A percentile compares a stretch with the other conserved stretches of the same genome.
Conservation (phyloP, 2,888 invertebrate species). For the Apocheima hispidaria region DNA sequence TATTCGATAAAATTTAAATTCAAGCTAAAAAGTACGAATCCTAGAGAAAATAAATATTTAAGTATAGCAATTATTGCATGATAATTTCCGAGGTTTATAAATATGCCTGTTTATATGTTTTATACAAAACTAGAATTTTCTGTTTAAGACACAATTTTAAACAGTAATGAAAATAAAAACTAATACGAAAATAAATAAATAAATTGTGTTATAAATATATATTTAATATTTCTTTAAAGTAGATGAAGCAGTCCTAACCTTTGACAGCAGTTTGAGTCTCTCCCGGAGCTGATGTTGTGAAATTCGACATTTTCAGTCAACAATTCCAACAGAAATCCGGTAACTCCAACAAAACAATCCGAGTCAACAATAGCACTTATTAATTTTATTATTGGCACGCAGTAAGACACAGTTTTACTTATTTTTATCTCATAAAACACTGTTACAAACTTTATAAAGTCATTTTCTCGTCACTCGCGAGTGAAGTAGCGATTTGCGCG, state of each 20-base stretch:
- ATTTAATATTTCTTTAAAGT: neutral
- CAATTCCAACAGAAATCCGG: constrained; percentile 58
- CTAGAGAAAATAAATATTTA: no score
- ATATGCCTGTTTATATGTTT: no score
- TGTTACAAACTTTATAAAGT: constrained; percentile 42
- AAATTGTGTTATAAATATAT: no score
- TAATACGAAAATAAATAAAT: no score
- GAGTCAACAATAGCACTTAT: constrained; percentile 59
- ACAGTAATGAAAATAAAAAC: no score
- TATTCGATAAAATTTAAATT: no score
- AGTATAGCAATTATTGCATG: no score
- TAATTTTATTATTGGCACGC: constrained; percentile 44
- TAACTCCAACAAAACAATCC: constrained; percentile 47
- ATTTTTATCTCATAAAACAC: constrained; percentile 18
- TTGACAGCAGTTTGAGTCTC: constrained; percentile 72
- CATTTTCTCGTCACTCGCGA: constrained; percentile 58
- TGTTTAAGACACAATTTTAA: no score
- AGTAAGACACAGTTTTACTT: constrained; percentile 36
- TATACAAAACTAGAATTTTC: no score
- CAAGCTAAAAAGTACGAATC: no score
- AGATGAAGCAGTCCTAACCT: constrained; percentile 63
- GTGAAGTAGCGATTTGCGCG: constrained; percentile 48
- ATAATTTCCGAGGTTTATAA: no score
- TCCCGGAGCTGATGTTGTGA: constrained; percentile 58
- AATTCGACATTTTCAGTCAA: constrained; percentile 73